A percentile compares a stretch with the other conserved stretches of the same genome.
Conservation (phyloP, 2,797 vertebrate genomes). For the Pseudochirops corinnae region DNA sequence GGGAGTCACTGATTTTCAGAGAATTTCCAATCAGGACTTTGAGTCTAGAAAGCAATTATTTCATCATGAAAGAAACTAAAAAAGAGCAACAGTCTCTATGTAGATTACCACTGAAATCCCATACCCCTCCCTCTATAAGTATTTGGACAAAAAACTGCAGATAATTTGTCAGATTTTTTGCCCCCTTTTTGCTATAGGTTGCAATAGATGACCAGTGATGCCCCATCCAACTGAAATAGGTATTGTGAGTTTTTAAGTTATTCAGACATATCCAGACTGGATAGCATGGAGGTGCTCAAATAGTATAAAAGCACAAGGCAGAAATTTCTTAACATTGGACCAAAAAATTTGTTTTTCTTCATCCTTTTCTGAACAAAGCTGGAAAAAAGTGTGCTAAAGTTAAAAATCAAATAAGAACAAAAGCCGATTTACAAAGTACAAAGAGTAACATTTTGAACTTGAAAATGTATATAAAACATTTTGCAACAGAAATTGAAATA, state of each 20-base stretch:
- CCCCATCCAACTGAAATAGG: neutral
- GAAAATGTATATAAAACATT: neutral
- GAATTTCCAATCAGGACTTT: neutral
- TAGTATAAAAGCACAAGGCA: neutral
- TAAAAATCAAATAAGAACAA: neutral
- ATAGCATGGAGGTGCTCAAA: neutral
- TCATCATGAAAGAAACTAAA: neutral
- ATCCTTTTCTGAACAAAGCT: neutral
- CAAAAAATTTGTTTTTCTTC: neutral
- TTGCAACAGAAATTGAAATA: neutral
- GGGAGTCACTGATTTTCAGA: neutral
- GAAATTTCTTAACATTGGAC: neutral
- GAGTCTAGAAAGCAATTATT: neutral
- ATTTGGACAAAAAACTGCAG: neutral
- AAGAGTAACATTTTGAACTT: neutral
- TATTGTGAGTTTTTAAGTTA: neutral
- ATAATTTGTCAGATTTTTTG: neutral
- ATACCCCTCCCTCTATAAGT: neutral
- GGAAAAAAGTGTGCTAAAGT: neutral
- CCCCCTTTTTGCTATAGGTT: neutral
- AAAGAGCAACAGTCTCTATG: neutral
- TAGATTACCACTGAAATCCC: neutral
- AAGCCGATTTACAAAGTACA: neutral
- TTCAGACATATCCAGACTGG: neutral
- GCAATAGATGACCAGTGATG: neutral